Evolutionary conservation across 2,797 vertebrate species (phyloP).

Genomic region (Syngnathus rostellatus): DNA sequence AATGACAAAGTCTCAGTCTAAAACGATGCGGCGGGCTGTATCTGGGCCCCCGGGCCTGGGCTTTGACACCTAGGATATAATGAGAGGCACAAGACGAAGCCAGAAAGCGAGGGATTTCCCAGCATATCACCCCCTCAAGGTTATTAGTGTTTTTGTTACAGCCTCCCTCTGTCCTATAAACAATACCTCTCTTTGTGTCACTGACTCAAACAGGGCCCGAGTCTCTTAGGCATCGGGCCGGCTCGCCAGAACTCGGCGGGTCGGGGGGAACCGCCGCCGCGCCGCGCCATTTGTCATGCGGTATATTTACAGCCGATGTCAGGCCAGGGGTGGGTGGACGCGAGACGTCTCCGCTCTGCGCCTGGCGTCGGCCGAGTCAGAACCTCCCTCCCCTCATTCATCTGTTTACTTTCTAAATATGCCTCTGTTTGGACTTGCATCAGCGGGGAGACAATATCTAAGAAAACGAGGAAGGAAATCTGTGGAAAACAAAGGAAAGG

Average conservation of each 20-base stretch:
- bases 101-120: constrained; percentile 57
- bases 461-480: constrained; percentile 82
- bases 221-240: constrained; percentile 54
- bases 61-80: constrained; percentile 2
- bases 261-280: constrained; percentile 53
- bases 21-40: no score
- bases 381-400: constrained; percentile 72
- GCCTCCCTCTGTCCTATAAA: constrained; percentile 61
- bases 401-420: constrained; percentile 79
- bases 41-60: no score
- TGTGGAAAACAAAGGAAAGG: constrained; percentile 78
- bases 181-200: constrained; percentile 65
- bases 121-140: constrained; percentile 56
- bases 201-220: constrained; percentile 55
- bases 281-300: constrained; percentile 66
- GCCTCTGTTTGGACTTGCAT: constrained; percentile 77
- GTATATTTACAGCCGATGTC: constrained; percentile 68
- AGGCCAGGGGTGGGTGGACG: constrained; percentile 50
- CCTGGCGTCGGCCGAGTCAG: constrained; percentile 55
- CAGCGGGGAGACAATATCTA: constrained; percentile 77
- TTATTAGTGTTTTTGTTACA: constrained; percentile 61
- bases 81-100: constrained; percentile 33
- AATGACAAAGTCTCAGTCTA: no score
- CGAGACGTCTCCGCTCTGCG: constrained; percentile 56
- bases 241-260: constrained; percentile 53